These are phyloP conservation scores for Idaea straminata DNA, from an alignment of 2,888 invertebrate genomes.

Conservation along the genomic window DNA sequence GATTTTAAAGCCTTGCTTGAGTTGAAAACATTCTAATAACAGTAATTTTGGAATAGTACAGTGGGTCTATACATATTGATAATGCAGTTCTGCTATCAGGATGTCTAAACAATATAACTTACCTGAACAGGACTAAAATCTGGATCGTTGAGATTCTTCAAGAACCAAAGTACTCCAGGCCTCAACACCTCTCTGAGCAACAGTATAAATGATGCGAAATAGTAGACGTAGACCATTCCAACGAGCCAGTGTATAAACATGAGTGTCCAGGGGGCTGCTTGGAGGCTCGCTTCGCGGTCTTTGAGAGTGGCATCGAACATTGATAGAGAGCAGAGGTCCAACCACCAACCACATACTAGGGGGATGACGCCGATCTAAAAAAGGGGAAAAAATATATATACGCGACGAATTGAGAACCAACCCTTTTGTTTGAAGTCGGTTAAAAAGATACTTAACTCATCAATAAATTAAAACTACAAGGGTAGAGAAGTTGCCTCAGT, in stretches of 20 bases:
- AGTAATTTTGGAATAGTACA: too few relatives aligned
- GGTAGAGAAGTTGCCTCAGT: too few relatives aligned
- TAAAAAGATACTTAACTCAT: too few relatives aligned
- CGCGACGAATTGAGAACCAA: too few relatives aligned
- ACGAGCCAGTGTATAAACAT: slow-evolving; percentile 99
- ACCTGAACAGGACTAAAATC: slow-evolving; percentile 99
- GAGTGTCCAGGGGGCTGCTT: slow-evolving; percentile 95
- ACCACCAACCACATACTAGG: slow-evolving; percentile 99
- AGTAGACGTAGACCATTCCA: slow-evolving; percentile 99
- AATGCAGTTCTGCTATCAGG: too few relatives aligned
- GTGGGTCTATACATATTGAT: too few relatives aligned
- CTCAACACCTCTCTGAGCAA: slow-evolving; percentile 95
- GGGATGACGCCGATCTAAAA: slow-evolving; percentile 94
- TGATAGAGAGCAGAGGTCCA: slow-evolving; percentile 97
- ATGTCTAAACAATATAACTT: slow-evolving; percentile 20
- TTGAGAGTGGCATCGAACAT: slow-evolving; percentile 94
- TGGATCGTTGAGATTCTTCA: slow-evolving; percentile 98
- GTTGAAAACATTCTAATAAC: too few relatives aligned
- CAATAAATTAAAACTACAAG: too few relatives aligned
- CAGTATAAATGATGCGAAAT: slow-evolving; percentile 98
- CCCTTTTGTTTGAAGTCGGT: too few relatives aligned
- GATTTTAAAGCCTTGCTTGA: too few relatives aligned
- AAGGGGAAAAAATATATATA: not conserved
- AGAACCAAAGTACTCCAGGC: slow-evolving; percentile 98
- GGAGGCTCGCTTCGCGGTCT: slow-evolving; percentile 93